A percentile compares a stretch with the other conserved stretches of the same genome.
phyloP scores from a whole-genome alignment of 53 echinoderm and acorn worm species.

The Patiria pectinifera region DNA sequence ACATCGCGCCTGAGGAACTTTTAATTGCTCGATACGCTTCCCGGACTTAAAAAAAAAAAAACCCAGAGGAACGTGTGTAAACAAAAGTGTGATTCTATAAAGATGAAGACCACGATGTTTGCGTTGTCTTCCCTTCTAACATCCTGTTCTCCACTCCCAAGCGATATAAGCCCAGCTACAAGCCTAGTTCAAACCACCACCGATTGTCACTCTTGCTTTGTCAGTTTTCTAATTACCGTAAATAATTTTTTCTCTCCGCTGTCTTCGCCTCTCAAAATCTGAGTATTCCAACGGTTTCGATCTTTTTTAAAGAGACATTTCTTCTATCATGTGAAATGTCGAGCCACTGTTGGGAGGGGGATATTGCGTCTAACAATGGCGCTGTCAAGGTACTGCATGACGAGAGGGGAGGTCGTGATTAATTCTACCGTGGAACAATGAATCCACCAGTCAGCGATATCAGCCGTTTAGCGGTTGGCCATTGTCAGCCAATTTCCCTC shows the following conservation, averaged over 20 bases:
- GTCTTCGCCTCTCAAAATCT: background rate
- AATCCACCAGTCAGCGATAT: conserved; percentile 27
- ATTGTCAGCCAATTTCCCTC: conserved; percentile 11
- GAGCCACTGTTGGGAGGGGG: background rate
- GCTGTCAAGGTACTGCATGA: conserved; percentile 1
- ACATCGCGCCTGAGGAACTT: conserved; percentile 16
- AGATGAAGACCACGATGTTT: background rate
- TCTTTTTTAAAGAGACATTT: background rate
- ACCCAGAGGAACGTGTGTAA: conserved; percentile 25
- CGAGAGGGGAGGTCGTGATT: conserved; percentile 2
- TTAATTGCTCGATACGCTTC: conserved; percentile 3
- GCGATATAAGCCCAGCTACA: background rate
- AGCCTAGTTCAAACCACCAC: background rate
- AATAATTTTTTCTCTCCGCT: background rate
- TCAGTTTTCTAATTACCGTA: conserved; percentile 28
- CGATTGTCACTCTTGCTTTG: background rate
- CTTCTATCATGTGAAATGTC: background rate
- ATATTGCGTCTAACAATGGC: conserved; percentile 5
- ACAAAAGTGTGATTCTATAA: background rate
- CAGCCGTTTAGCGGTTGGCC: conserved; percentile 16
- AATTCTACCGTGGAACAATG: conserved; percentile 47
- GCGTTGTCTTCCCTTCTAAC: background rate
- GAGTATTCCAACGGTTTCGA: background rate
- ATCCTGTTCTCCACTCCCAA: background rate
- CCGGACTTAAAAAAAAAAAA: background rate